Evolutionary conservation across 2,888 invertebrate species (phyloP).

Genomic region (Callimorpha dominula): DNA sequence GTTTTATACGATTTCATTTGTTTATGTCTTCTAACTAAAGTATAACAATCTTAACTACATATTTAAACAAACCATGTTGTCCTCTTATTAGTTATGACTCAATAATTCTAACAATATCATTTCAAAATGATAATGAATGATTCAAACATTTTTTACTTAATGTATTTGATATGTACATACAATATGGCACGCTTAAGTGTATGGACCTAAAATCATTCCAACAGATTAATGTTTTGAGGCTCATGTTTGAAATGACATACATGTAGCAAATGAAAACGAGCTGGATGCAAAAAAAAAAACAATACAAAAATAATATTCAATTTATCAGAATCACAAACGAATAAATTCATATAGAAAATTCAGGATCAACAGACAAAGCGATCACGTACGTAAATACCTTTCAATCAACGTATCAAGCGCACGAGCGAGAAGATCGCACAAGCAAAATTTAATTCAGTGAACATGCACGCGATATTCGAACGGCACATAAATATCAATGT

Average conservation of each 20-base stretch:
- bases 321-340: constrained; percentile 18
- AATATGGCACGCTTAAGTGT: too few relatives aligned
- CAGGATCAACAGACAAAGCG: constrained; percentile 36
- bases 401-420: constrained; percentile 74
- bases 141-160: too few relatives aligned
- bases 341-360: constrained; percentile 32
- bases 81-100: too few relatives aligned
- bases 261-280: background rate
- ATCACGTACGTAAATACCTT: constrained; percentile 72
- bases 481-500: constrained; percentile 69
- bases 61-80: too few relatives aligned
- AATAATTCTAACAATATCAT: too few relatives aligned
- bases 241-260: background rate
- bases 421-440: constrained; percentile 62
- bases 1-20: background rate
- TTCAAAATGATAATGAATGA: too few relatives aligned
- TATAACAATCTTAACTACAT: background rate
- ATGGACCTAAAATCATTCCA: too few relatives aligned
- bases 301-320: background rate
- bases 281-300: background rate
- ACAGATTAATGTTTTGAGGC: background rate
- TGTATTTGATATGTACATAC: too few relatives aligned
- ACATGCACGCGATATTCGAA: constrained; percentile 66
- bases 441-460: constrained; percentile 70
- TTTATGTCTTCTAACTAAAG: background rate